These are phyloP conservation scores for Brenthis daphne DNA, from an alignment of 2,888 invertebrate species.

Conservation along the genomic window DNA sequence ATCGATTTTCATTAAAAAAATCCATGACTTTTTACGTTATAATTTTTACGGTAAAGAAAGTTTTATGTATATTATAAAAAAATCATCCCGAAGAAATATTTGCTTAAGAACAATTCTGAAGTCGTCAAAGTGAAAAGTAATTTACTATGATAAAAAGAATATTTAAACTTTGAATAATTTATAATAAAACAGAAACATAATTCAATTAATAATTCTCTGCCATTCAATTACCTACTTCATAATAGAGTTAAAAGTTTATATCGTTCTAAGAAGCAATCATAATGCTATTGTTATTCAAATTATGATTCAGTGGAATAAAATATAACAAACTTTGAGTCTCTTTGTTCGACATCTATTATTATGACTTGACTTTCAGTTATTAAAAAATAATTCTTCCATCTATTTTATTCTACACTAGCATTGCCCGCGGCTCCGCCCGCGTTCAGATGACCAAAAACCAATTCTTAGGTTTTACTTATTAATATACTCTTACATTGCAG, in stretches of 20 bases:
- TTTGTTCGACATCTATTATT: slow-evolving; percentile 5
- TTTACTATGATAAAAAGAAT: slow-evolving; percentile 23
- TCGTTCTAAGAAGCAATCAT: slow-evolving; percentile 13
- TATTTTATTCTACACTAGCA: too few relatives aligned
- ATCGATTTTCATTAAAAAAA: too few relatives aligned
- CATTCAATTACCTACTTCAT: slow-evolving; percentile 13
- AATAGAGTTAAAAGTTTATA: slow-evolving; percentile 12
- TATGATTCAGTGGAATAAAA: slow-evolving; percentile 18
- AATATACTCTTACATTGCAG: too few relatives aligned
- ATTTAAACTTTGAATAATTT: slow-evolving; percentile 23
- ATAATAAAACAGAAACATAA: slow-evolving; percentile 9
- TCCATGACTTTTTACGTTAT: too few relatives aligned
- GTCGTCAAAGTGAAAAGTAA: too few relatives aligned
- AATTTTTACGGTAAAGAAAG: too few relatives aligned
- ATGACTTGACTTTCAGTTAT: slow-evolving; percentile 3
- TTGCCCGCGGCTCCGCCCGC: too few relatives aligned
- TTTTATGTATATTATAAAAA: too few relatives aligned
- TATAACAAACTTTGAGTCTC: slow-evolving; percentile 16
- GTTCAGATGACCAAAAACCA: too few relatives aligned
- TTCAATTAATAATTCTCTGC: slow-evolving; percentile 1
- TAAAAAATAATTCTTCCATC: background rate
- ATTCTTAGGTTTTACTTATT: too few relatives aligned
- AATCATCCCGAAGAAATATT: too few relatives aligned
- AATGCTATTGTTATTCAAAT: slow-evolving; percentile 35
- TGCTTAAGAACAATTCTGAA: too few relatives aligned